A percentile compares a stretch with the other conserved stretches of the same genome.
Conservation (phyloP, 2,113 vertebrate species). For the Festucalex cinctus region DNA sequence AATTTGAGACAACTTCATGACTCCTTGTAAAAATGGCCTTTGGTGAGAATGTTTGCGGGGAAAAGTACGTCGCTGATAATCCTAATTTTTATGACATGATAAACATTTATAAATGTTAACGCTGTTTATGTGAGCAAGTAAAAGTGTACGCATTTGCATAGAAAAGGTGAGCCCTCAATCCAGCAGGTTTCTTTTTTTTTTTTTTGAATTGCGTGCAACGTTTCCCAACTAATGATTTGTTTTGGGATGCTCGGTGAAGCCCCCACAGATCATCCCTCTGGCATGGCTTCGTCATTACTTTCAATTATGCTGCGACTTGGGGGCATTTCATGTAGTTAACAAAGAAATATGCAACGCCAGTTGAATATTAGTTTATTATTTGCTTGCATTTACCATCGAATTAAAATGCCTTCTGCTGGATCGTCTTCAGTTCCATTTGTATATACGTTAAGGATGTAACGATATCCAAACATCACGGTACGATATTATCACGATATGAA, state of each 20-base stretch:
- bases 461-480: too few species aligned
- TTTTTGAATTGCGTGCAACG: conserved; percentile 26
- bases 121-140: conserved; percentile 27
- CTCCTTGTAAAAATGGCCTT: conserved; percentile 38
- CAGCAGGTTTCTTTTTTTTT: conserved; percentile 15
- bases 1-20: conserved; percentile 39
- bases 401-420: conserved; percentile 41
- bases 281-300: conserved; percentile 64
- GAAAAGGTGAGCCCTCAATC: conserved; percentile 22
- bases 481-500: too few species aligned
- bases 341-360: conserved; percentile 65
- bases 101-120: conserved; percentile 38
- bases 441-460: too few species aligned
- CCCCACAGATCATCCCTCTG: conserved; percentile 36
- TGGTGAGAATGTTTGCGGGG: conserved; percentile 31
- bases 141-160: conserved; percentile 43
- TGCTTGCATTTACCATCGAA: conserved; percentile 52
- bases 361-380: conserved; percentile 68
- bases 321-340: conserved; percentile 59
- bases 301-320: conserved; percentile 53
- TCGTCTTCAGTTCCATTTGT: conserved; percentile 17
- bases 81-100: conserved; percentile 39
- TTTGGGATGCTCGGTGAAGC: conserved; percentile 27
- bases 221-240: conserved; percentile 39
- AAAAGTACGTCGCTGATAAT: conserved; percentile 25